Percentiles rank a stretch among this genome's conserved stretches.
phyloP scores from a whole-genome alignment of 35 echinoderm and acorn worm genomes.

The Apostichopus parvimensis region DNA sequence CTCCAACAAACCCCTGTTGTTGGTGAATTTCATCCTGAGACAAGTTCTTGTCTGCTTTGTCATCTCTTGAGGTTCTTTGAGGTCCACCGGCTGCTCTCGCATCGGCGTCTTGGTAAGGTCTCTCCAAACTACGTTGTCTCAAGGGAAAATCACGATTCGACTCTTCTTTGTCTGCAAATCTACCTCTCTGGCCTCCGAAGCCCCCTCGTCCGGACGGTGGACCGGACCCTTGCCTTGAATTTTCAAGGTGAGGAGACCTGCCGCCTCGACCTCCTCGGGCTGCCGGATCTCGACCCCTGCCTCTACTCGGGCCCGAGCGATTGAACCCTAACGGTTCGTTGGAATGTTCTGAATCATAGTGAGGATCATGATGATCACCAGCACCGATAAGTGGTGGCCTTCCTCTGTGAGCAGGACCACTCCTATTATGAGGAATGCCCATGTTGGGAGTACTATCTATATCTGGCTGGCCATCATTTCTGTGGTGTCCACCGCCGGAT shows the following conservation, averaged over 20 bases:
- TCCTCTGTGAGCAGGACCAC: slow-evolving; percentile 14
- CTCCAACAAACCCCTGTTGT: background rate
- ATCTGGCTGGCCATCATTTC: background rate
- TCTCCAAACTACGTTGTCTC: background rate
- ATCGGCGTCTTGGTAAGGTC: background rate
- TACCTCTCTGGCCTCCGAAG: background rate
- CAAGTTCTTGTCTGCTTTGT: background rate
- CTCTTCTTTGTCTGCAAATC: background rate
- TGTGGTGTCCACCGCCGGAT: background rate
- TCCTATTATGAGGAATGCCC: background rate
- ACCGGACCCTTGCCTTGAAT: background rate
- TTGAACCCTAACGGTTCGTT: slow-evolving; percentile 13
- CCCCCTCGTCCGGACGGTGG: background rate
- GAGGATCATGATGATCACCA: slow-evolving; percentile 6
- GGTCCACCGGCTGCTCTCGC: no score
- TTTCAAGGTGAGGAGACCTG: background rate
- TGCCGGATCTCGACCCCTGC: slow-evolving; percentile 24
- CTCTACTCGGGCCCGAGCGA: background rate
- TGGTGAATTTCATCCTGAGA: background rate
- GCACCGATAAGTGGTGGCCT: background rate
- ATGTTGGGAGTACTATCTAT: background rate
- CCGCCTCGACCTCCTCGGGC: slow-evolving; percentile 12
- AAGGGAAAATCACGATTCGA: background rate
- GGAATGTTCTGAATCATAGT: slow-evolving; percentile 35
- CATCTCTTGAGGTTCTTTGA: background rate